Percentiles rank a stretch among this genome's conserved stretches.
Evolutionary conservation across 2,888 invertebrate genomes (phyloP).

Genomic region (Cataglyphis rosenhaueri): DNA sequence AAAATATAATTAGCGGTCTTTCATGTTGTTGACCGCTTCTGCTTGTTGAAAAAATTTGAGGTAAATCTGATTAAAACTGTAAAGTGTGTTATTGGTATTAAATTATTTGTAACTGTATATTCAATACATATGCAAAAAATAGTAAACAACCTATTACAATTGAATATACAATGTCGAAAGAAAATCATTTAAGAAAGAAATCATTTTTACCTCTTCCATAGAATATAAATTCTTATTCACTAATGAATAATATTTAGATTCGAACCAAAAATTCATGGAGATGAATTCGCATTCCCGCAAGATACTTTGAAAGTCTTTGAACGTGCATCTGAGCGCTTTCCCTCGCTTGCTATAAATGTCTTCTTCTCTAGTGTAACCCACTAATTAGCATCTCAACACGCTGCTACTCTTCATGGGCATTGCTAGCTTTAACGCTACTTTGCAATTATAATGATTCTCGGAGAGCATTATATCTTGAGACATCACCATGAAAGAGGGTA

Average conservation of each 20-base stretch:
- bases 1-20: constrained; percentile 14
- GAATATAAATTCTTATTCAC: background rate
- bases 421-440: constrained; percentile 48
- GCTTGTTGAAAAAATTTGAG: constrained; percentile 26
- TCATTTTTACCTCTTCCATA: background rate
- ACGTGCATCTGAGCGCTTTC: constrained; percentile 44
- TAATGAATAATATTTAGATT: constrained; percentile 17
- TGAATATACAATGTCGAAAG: background rate
- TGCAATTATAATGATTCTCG: constrained; percentile 51
- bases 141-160: background rate
- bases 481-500: constrained; percentile 36
- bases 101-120: background rate
- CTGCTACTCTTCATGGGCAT: constrained; percentile 36
- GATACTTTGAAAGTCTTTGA: constrained; percentile 30
- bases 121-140: background rate
- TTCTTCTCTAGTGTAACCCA: constrained; percentile 48
- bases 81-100: background rate
- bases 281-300: constrained; percentile 6
- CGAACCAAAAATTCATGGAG: constrained; percentile 39
- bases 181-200: background rate
- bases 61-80: background rate
- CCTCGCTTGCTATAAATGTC: constrained; percentile 50
- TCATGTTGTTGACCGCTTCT: background rate
- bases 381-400: constrained; percentile 53
- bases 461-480: constrained; percentile 42